Evolutionary conservation across 2,888 invertebrate genomes (phyloP), one percentile per base, ranked within the genome.

Genomic region (Lingula anatina): DNA sequence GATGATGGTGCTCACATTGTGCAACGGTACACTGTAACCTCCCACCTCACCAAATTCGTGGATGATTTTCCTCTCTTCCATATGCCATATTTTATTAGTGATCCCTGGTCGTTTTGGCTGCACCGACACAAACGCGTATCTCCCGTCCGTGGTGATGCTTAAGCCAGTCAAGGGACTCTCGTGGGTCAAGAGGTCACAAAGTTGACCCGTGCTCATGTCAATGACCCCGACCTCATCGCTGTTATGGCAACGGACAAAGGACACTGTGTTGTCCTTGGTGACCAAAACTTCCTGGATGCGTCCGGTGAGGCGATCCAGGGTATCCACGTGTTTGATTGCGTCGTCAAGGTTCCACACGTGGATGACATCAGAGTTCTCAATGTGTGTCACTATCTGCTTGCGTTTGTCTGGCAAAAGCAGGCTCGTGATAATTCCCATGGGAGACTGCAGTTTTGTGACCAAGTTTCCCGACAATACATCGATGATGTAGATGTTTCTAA

Each of bases 181-280:
- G 53, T 76, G 75, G 3, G 73, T 74, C 27, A 76, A 59, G 2
- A 76, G 62, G 50, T 76, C 73, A 1, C 66, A 49, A 60, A 76
- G 61, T 15, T 59, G 50, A 2, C 76, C 76, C 40, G 57, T 66
- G 44, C 44, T 40, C 68, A 75, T 67, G 53, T 73, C 71, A 18
- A 74, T 60, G 18, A 76, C 67, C 1, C 71, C 76, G 2, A 76
- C 55, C 48, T 73, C 75, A 47, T 75, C 72, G 48, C 74, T 70
- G 18, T 60, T 51, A 1, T 53, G 48, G 47, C 75, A 73, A 24
- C 53, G 55, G 21, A 70, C 68, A 47, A 67, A 71, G 2, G 68
- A 69, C 15, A 61, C 51, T 2, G 57, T 47, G 47, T 62, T 64
- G 50, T 67, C 64, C 3, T 50, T 37, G 0, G 70, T 64, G 5